phyloP scores from a whole-genome alignment of 1,140 invertebrate species.

The Babylonia areolata region DNA sequence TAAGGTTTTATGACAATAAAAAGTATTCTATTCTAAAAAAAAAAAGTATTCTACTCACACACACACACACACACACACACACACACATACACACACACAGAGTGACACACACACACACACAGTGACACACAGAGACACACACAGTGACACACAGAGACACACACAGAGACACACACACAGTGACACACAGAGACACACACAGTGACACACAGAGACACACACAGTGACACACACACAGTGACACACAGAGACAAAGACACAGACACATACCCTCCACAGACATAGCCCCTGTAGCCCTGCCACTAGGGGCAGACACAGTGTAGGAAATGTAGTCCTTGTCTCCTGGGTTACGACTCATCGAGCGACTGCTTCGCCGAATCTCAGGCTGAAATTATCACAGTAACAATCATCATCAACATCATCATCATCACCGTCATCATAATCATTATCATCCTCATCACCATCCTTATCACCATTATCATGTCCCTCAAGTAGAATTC shows the following conservation, averaged over 20 bases:
- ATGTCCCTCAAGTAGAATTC: background rate
- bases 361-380: constrained; percentile 57
- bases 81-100: background rate
- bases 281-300: constrained; percentile 66
- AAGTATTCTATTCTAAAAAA: no score
- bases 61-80: constrained; percentile 9
- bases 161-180: background rate
- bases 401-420: background rate
- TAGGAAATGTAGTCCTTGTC: constrained; percentile 72
- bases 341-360: constrained; percentile 21
- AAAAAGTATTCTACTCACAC: no score
- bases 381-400: constrained; percentile 60
- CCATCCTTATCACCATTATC: constrained; percentile 8
- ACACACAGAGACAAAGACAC: background rate
- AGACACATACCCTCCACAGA: constrained; percentile 66
- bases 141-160: background rate
- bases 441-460: no score
- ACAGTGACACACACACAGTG: background rate
- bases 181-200: background rate
- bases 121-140: no score
- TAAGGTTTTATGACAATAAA: no score
- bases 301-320: constrained; percentile 72
- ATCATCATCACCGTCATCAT: no score
- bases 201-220: background rate
- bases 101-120: background rate